These are phyloP conservation scores for Arnoldichthys spilopterus DNA, from an alignment of 2,797 vertebrate genomes.

Conservation along the genomic window DNA sequence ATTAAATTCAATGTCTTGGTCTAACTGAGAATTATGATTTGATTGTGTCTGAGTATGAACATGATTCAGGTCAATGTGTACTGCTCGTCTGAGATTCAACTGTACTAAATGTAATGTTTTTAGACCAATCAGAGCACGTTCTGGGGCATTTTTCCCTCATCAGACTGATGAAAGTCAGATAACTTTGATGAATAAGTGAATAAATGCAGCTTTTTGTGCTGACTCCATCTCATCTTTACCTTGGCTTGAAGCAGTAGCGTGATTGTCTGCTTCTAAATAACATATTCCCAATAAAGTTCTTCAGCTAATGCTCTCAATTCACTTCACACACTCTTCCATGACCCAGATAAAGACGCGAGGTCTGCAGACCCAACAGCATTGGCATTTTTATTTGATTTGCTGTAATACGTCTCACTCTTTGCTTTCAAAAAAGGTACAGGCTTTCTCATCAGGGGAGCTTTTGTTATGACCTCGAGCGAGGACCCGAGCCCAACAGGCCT, in stretches of 20 bases:
- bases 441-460: neutral
- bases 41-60: too few relatives aligned
- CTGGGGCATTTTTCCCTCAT: too few relatives aligned
- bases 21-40: too few relatives aligned
- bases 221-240: too few relatives aligned
- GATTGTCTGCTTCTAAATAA: neutral
- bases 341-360: neutral
- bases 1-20: too few relatives aligned
- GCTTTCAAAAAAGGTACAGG: neutral
- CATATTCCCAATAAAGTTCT: neutral
- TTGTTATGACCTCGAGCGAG: neutral
- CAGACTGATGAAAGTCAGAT: too few relatives aligned
- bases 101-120: neutral
- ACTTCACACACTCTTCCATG: neutral
- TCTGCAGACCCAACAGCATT: neutral
- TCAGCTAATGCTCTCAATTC: neutral
- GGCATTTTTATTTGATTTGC: neutral
- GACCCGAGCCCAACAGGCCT: neutral
- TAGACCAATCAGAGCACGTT: neutral
- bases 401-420: neutral
- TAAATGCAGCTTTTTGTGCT: too few relatives aligned
- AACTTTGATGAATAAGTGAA: too few relatives aligned
- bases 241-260: too few relatives aligned
- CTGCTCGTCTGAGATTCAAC: neutral
- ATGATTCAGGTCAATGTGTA: too few relatives aligned